Evolutionary conservation across 2,888 invertebrate genomes (phyloP).

Genomic region (Rhyacophila evoluta): DNA sequence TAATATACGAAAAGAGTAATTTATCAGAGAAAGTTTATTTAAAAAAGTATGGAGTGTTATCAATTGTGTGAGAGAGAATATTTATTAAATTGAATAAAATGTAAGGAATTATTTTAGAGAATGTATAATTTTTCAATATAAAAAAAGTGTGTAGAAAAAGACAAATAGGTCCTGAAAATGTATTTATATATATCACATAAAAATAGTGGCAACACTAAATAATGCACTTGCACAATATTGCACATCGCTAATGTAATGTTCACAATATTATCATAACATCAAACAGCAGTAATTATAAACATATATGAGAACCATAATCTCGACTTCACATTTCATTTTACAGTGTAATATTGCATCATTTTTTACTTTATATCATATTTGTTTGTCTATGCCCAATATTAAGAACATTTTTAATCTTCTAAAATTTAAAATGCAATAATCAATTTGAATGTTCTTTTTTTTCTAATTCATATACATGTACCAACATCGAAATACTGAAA

Average conservation of each 20-base stretch:
- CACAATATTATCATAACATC: neutral
- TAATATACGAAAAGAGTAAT: conserved; percentile 19
- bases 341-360: neutral
- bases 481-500: too few species aligned
- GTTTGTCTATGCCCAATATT: too few species aligned
- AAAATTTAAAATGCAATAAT: too few species aligned
- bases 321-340: too few species aligned
- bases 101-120: conserved; percentile 12
- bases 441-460: too few species aligned
- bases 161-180: conserved; percentile 40
- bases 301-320: too few species aligned
- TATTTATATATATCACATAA: conserved; percentile 22
- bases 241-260: conserved; percentile 41
- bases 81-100: conserved; percentile 6
- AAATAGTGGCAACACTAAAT: conserved; percentile 31
- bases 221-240: conserved; percentile 49
- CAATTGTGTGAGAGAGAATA: conserved; percentile 24
- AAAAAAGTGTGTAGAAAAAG: conserved; percentile 9
- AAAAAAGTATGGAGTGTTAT: conserved; percentile 27
- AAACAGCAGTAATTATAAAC: too few species aligned
- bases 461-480: too few species aligned
- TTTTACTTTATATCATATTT: neutral
- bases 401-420: too few species aligned
- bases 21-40: conserved; percentile 28
- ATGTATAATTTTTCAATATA: conserved; percentile 16